Conservation (phyloP, 2,888 invertebrate species). For the Adela reaumurella region DNA sequence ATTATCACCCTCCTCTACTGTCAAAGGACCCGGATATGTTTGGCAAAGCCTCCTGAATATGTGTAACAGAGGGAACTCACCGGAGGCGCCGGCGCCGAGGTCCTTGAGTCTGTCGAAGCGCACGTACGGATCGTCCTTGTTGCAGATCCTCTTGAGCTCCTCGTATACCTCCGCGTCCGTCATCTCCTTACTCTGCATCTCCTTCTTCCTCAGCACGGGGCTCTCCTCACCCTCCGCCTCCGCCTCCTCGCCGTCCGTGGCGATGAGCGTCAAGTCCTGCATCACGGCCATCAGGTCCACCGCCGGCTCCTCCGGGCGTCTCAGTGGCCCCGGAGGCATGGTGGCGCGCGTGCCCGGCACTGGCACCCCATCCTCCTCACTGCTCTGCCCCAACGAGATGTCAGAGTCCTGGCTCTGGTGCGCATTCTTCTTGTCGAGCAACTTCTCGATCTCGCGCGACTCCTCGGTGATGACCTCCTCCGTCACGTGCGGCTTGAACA, state of each 20-base stretch:
- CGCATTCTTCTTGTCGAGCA: conserved; percentile 68
- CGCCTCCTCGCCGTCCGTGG: conserved; percentile 4
- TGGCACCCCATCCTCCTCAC: conserved; percentile 47
- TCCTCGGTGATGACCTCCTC: conserved; percentile 78
- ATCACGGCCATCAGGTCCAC: conserved; percentile 35
- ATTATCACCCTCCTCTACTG: too few species aligned
- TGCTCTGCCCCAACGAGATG: conserved; percentile 48
- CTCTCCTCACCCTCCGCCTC: conserved; percentile 48
- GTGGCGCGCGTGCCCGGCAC: conserved; percentile 43
- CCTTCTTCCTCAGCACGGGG: conserved; percentile 60
- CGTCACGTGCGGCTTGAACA: conserved; percentile 78
- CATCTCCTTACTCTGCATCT: conserved; percentile 49
- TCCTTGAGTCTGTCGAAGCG: conserved; percentile 80
- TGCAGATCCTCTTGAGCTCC: conserved; percentile 75
- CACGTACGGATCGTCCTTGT: conserved; percentile 74
- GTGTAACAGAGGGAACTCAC: conserved; percentile 24
- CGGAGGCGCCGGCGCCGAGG: conserved; percentile 87
- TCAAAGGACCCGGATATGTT: too few species aligned
- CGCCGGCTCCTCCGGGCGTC: conserved; percentile 32
- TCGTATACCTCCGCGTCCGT: conserved; percentile 74
- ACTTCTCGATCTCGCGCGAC: conserved; percentile 76
- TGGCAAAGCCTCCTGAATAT: too few species aligned
- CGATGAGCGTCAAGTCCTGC: conserved; percentile 37
- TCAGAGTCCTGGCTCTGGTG: conserved; percentile 64
- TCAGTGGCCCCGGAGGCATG: conserved; percentile 52